Conservation (phyloP, 2,888 invertebrate species). For the Podotricha telesiphe region DNA sequence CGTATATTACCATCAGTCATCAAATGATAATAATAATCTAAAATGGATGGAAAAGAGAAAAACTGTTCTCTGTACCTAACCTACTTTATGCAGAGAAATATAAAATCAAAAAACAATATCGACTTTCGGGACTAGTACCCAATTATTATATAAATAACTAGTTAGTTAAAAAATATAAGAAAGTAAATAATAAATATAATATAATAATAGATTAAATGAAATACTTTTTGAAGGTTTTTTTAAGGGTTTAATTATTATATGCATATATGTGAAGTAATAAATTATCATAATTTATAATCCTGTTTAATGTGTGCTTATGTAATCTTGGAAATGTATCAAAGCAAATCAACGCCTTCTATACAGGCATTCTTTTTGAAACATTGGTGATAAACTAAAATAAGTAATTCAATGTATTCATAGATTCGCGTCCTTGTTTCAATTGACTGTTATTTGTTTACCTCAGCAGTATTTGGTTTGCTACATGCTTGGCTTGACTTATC, state of each 20-base stretch:
- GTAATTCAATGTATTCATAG: conserved; percentile 1
- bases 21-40: neutral
- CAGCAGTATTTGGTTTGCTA: neutral
- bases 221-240: no score
- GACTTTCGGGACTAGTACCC: no score
- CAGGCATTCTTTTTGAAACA: neutral
- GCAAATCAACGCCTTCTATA: conserved; percentile 8
- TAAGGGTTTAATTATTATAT: no score
- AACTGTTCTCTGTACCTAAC: no score
- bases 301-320: neutral
- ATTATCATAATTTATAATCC: neutral
- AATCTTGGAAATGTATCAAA: neutral
- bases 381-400: conserved; percentile 15
- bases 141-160: no score
- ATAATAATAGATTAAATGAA: no score
- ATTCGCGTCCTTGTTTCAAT: conserved; percentile 18
- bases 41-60: neutral
- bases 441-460: conserved; percentile 20
- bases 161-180: no score
- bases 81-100: no score
- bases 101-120: no score
- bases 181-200: no score
- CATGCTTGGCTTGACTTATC: conserved; percentile 43
- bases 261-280: conserved; percentile 2
- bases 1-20: no score